Base-by-base conservation (phyloP, 2,888 invertebrate genomes). In the Cheilosia variabilis region DNA sequence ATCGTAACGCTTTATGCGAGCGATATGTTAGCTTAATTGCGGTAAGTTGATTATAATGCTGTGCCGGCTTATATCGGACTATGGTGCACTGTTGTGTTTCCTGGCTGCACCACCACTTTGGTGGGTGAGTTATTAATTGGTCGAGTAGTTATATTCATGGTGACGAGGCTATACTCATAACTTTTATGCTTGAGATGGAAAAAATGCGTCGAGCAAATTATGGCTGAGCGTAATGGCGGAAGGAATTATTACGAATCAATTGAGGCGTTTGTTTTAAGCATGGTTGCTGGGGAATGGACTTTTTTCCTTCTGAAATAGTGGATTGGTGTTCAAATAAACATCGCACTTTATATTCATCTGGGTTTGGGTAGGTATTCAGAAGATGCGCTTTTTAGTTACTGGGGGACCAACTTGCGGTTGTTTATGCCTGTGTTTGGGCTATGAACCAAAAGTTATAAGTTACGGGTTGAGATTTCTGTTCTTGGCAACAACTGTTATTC, bases 1-100 rank as follows among this genome's bases (percentile, higher is more conserved):
- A 77, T 86, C 81, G 57, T 81, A 76, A 86, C 76, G 81, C 43
- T 86, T 86, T 81, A 86, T 86, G 81, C 81, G 66, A 62, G 77
- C 76, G 57, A 86, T 86, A 79, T 53, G 72, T 79, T 79, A 79
- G 53, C 72, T 79, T 72, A 86, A 86, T 86, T 86, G 81, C 71
- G 47, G 71, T 66, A 77, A 81, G 72, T 77, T 77, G 86, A 86
- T 80, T 76, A 72, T 80, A 84, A 78, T 69, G 83, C 24, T 15
- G 24, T 31, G 31, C 31, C 22, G 60, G 60, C 41, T 68, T 57
- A 62, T 19, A 15, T 37, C 19, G 6, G 47, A 69, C 50, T 17
- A 41, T 43, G 19, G 37, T 63, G 7, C 27, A 13, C 13, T 43
- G 13, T 37, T 17, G 27, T 63, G 53, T 10, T 41, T 13, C 43